These are phyloP conservation scores for Meles meles DNA, from an alignment of 2,113 vertebrate genomes.

Conservation along the genomic window DNA sequence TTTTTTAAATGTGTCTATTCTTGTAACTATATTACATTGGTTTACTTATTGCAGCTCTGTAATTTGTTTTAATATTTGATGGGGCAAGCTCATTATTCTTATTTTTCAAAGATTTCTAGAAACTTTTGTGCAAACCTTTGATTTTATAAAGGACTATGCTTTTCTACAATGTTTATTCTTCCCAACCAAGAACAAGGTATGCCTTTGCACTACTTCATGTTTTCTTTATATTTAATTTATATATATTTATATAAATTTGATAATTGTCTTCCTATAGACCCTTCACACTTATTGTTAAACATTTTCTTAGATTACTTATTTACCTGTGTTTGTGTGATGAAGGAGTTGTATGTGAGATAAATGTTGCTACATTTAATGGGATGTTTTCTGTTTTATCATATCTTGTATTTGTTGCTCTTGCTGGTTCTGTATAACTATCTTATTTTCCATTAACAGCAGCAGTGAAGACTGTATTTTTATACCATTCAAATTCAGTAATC, in stretches of 20 bases:
- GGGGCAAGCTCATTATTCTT: not conserved
- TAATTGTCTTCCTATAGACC: not conserved
- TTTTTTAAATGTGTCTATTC: not conserved
- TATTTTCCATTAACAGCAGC: not conserved
- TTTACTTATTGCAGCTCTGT: not conserved
- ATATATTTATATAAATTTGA: not conserved
- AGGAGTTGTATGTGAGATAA: not conserved
- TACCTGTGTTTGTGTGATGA: not conserved
- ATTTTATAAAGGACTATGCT: not conserved
- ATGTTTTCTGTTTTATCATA: not conserved
- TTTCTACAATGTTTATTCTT: not conserved
- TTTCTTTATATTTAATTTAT: not conserved
- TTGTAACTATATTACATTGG: not conserved
- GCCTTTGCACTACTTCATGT: not conserved
- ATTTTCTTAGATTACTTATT: not conserved
- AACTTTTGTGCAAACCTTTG: not conserved
- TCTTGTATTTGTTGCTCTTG: not conserved
- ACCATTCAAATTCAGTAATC: not conserved
- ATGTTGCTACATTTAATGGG: not conserved
- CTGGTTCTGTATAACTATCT: not conserved
- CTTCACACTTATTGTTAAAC: not conserved
- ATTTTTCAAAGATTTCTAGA: not conserved
- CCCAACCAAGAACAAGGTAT: not conserved
- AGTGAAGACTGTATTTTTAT: not conserved
- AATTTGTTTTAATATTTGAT: not conserved